Evolutionary conservation across 2,888 invertebrate genomes (phyloP).

Genomic region (Aspidiotus destructor): DNA sequence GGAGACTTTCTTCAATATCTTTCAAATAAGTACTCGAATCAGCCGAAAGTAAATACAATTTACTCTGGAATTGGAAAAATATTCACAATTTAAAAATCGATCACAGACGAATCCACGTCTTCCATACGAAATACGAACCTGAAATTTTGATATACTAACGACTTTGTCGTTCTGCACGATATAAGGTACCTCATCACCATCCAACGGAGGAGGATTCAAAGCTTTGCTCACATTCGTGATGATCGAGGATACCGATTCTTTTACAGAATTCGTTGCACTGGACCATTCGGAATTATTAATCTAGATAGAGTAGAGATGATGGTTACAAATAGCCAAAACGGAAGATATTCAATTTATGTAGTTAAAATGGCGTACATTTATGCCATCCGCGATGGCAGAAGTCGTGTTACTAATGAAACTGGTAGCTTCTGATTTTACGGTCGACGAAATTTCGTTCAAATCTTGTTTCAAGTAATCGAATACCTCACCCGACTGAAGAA

Average conservation of each 20-base stretch:
- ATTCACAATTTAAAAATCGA: constrained; percentile 13
- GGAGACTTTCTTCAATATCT: constrained; percentile 51
- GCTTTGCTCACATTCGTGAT: constrained; percentile 62
- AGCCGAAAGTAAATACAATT: constrained; percentile 59
- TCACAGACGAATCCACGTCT: constrained; percentile 40
- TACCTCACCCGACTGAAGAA: constrained; percentile 58
- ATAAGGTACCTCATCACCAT: constrained; percentile 61
- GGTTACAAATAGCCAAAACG: not conserved
- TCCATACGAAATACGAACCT: constrained; percentile 40
- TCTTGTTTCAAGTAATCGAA: constrained; percentile 68
- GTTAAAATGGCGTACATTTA: constrained; percentile 39
- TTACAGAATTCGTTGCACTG: constrained; percentile 63
- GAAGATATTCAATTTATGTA: not conserved
- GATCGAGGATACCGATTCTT: constrained; percentile 60
- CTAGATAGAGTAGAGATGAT: not conserved
- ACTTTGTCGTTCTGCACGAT: constrained; percentile 55
- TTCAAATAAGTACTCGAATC: constrained; percentile 63
- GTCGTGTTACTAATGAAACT: constrained; percentile 57
- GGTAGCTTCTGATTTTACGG: constrained; percentile 60
- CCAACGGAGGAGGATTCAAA: constrained; percentile 56
- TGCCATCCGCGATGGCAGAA: constrained; percentile 56
- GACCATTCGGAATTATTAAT: constrained; percentile 44
- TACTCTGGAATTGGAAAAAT: constrained; percentile 47
- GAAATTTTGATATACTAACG: constrained; percentile 53
- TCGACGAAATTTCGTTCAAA: constrained; percentile 61